Conservation (phyloP, 2,888 invertebrate species). For the Leptinotarsa tumamoca region DNA sequence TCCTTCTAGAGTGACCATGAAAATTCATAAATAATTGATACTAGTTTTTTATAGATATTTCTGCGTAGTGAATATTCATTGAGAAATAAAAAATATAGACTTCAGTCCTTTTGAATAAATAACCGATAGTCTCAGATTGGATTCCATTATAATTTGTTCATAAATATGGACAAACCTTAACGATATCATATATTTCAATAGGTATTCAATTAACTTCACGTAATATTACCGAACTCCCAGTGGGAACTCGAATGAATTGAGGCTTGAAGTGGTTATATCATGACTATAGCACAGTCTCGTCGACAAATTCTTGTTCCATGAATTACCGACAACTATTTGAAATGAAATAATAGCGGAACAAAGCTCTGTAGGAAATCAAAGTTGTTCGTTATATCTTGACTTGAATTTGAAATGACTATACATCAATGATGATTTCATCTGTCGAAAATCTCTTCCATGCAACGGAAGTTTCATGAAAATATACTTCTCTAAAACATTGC, state of each 20-base stretch:
- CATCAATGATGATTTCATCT: too few relatives aligned
- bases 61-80: not conserved
- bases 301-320: not conserved
- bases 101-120: not conserved
- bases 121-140: not conserved
- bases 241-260: not conserved
- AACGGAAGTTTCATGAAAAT: too few relatives aligned
- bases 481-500: too few relatives aligned
- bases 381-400: too few relatives aligned
- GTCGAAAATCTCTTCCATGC: too few relatives aligned
- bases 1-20: not conserved
- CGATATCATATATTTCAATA: not conserved
- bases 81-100: not conserved
- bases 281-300: not conserved
- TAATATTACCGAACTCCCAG: not conserved
- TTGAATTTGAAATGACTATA: too few relatives aligned
- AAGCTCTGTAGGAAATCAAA: not conserved
- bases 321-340: too few relatives aligned
- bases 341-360: not conserved
- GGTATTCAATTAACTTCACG: constrained; percentile 8
- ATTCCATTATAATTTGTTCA: not conserved
- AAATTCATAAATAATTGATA: not conserved
- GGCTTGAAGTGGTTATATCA: not conserved
- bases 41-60: not conserved
- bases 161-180: not conserved